These are phyloP conservation scores for Azemiops feae DNA, from an alignment of 2,113 vertebrate species.

Conservation along the genomic window DNA sequence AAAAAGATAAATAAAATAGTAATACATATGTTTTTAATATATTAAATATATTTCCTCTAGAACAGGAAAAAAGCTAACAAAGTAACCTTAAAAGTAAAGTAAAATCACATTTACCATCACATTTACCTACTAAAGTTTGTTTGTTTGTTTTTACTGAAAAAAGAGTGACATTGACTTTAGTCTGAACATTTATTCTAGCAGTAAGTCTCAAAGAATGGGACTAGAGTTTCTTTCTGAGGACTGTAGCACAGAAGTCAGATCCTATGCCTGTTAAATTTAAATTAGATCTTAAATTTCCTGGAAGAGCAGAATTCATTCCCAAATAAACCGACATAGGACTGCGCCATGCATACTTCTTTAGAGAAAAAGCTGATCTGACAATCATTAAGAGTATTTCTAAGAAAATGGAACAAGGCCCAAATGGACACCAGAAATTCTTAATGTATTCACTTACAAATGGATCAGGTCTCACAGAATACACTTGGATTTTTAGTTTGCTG, in stretches of 20 bases:
- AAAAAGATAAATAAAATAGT: neutral
- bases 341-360: neutral
- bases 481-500: neutral
- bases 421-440: neutral
- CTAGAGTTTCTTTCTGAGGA: neutral
- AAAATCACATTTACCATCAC: neutral
- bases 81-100: neutral
- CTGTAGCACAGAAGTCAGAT: neutral
- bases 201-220: neutral
- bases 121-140: neutral
- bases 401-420: neutral
- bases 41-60: neutral
- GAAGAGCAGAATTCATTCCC: neutral
- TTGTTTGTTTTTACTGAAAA: neutral
- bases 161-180: neutral
- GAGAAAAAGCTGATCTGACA: neutral
- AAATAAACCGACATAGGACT: neutral
- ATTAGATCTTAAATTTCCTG: neutral
- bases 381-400: neutral
- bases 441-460: neutral
- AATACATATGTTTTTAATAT: neutral
- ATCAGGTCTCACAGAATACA: neutral
- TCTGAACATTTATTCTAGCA: neutral
- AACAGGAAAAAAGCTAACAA: neutral
- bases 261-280: neutral